Conservation (phyloP, 2,888 invertebrate species). For the Limnephilus marmoratus region DNA sequence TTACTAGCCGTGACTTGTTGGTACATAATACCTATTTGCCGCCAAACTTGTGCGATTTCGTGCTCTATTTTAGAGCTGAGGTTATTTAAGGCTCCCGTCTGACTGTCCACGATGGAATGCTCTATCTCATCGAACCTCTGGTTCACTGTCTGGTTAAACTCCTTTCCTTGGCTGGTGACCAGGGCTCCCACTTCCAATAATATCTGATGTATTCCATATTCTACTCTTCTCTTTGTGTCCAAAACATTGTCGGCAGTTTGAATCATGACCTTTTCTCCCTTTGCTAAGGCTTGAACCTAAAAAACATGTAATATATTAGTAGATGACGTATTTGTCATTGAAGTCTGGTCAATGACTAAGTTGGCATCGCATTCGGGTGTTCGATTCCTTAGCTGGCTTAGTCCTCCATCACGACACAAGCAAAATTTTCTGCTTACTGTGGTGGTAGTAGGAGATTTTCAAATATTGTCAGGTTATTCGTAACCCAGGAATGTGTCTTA, state of each 20-base stretch:
- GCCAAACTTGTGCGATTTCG: conserved; percentile 91
- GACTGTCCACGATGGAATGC: conserved; percentile 82
- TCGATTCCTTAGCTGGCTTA: too few species aligned
- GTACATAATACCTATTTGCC: conserved; percentile 93
- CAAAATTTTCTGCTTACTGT: too few species aligned
- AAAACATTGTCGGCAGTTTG: conserved; percentile 91
- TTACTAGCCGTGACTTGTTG: conserved; percentile 88
- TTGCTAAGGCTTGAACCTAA: conserved; percentile 79
- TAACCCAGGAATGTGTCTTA: too few species aligned
- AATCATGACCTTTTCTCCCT: conserved; percentile 87
- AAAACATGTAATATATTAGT: background rate
- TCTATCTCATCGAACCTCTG: conserved; percentile 85
- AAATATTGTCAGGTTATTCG: too few species aligned
- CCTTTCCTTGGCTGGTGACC: conserved; percentile 81
- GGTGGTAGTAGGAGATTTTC: too few species aligned
- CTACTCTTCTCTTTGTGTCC: conserved; percentile 89
- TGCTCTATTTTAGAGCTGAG: conserved; percentile 86
- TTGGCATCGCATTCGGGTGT: too few species aligned
- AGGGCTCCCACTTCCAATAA: conserved; percentile 85
- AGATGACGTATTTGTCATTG: background rate
- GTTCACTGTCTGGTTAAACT: conserved; percentile 82
- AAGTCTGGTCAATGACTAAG: too few species aligned
- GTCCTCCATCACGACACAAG: too few species aligned
- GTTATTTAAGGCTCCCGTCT: conserved; percentile 84
- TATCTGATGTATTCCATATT: conserved; percentile 90